phyloP scores from a whole-genome alignment of 2,888 invertebrate species.

The Monochamus alternatus region DNA sequence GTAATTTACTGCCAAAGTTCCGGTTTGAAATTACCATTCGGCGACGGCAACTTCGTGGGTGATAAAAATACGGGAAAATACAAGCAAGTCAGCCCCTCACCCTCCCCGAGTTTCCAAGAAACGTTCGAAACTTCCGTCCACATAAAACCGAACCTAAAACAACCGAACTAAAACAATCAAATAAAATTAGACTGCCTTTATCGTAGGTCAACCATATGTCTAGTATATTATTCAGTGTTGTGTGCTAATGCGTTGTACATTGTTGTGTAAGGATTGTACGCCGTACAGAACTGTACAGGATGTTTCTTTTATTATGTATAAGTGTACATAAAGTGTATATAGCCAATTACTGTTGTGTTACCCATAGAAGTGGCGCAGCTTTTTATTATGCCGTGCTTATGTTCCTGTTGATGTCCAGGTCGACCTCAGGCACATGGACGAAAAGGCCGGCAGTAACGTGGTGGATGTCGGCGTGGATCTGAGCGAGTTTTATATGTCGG shows the following conservation, averaged over 20 bases:
- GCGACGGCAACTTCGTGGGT: background rate
- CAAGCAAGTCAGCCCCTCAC: background rate
- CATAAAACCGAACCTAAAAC: constrained; percentile 27
- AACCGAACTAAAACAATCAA: constrained; percentile 26
- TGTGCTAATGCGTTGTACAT: constrained; percentile 35
- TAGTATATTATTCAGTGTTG: constrained; percentile 36
- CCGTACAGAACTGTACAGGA: constrained; percentile 13
- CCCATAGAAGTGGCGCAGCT: constrained; percentile 28
- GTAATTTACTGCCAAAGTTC: constrained; percentile 23
- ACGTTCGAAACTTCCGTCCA: background rate
- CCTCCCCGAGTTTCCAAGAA: background rate
- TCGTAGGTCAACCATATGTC: constrained; percentile 31
- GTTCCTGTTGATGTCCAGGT: constrained; percentile 75
- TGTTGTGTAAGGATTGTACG: constrained; percentile 31
- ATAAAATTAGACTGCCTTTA: constrained; percentile 34
- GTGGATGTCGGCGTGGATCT: constrained; percentile 96
- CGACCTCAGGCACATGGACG: constrained; percentile 93
- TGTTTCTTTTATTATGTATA: constrained; percentile 35
- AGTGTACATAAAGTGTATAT: constrained; percentile 54
- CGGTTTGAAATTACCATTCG: constrained; percentile 2
- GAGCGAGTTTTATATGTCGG: constrained; percentile 98
- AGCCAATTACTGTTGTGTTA: constrained; percentile 45
- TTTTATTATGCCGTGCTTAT: too few species aligned
- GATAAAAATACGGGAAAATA: constrained; percentile 22
- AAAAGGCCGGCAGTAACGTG: constrained; percentile 89